phyloP scores from a whole-genome alignment of 2,113 vertebrate species.

The Leiothrix lutea region DNA sequence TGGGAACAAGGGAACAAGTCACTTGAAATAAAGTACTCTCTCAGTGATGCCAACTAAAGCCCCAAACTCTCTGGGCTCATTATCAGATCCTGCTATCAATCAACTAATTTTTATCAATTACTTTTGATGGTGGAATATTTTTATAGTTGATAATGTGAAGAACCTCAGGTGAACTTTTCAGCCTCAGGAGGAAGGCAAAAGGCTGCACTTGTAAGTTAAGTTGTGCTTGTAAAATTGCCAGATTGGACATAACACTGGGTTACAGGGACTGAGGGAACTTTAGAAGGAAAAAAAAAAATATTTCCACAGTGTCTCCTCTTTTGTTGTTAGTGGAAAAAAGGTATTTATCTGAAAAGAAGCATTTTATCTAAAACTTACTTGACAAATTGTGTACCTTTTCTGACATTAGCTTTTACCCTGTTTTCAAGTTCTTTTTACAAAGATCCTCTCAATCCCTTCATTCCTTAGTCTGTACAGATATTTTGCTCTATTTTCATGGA shows the following conservation, averaged over 20 bases:
- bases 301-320: background rate
- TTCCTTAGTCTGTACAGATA: background rate
- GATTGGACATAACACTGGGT: background rate
- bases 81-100: background rate
- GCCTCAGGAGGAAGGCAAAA: background rate
- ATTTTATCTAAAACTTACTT: background rate
- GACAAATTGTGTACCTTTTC: background rate
- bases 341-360: background rate
- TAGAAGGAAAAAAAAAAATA: background rate
- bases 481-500: background rate
- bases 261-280: background rate
- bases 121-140: background rate
- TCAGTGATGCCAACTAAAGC: background rate
- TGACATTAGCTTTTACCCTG: background rate
- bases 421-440: background rate
- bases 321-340: background rate
- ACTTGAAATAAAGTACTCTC: background rate
- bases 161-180: background rate
- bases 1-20: too few species aligned
- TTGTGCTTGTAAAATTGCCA: background rate
- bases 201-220: background rate
- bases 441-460: background rate
- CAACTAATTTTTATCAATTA: background rate
- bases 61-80: background rate
- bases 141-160: background rate